Percentiles rank a stretch among this genome's conserved stretches.
These are phyloP conservation scores for Sebastolobus altivelis DNA, from an alignment of 2,797 vertebrate species.

Conservation along the genomic window DNA sequence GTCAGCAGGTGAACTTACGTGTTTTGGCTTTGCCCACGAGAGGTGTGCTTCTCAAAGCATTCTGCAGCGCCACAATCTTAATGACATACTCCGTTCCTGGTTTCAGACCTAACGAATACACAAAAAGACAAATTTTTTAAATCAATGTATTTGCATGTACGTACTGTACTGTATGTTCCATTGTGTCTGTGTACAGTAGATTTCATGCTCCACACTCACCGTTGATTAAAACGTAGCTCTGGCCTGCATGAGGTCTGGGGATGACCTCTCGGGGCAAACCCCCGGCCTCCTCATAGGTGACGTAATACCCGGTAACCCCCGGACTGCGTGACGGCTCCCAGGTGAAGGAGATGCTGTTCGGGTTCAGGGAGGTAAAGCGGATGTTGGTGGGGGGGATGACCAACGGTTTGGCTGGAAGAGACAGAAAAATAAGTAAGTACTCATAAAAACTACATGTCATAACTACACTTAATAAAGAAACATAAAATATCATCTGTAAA, in stretches of 20 bases:
- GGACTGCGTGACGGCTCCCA: slow-evolving; percentile 91
- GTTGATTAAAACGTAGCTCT: slow-evolving; percentile 87
- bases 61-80: slow-evolving; percentile 92
- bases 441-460: neutral
- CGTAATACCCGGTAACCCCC: slow-evolving; percentile 92
- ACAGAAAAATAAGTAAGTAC: slow-evolving; percentile 1
- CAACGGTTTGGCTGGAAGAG: slow-evolving; percentile 79
- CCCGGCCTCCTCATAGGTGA: slow-evolving; percentile 91
- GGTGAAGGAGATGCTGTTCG: slow-evolving; percentile 88
- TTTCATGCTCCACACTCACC: slow-evolving; percentile 77
- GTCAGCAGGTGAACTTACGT: slow-evolving; percentile 84
- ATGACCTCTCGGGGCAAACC: slow-evolving; percentile 86
- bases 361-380: slow-evolving; percentile 92
- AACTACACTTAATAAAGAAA: neutral
- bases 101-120: slow-evolving; percentile 87
- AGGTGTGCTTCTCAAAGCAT: slow-evolving; percentile 91
- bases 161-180: neutral
- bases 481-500: neutral
- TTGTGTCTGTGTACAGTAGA: neutral
- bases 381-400: slow-evolving; percentile 94
- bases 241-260: slow-evolving; percentile 87
- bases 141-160: neutral
- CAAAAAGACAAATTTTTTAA: neutral
- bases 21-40: slow-evolving; percentile 93
- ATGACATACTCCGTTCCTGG: slow-evolving; percentile 93